Evolutionary conservation across 2,797 vertebrate genomes (phyloP).

Genomic region (Sternotherus odoratus): DNA sequence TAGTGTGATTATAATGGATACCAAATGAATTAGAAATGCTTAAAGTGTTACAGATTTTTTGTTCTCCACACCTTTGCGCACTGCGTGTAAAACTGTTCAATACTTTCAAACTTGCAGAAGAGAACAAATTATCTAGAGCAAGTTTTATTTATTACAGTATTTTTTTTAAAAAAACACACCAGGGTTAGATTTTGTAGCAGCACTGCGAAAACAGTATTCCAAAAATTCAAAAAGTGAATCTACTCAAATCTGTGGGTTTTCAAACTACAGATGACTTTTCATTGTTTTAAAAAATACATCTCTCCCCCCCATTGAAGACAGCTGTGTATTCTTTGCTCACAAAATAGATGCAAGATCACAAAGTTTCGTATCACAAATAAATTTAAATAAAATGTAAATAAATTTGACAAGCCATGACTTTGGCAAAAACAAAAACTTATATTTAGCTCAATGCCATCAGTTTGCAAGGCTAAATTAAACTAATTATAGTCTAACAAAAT

Average conservation of each 20-base stretch:
- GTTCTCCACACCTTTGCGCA: conserved; percentile 44
- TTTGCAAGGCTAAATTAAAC: conserved; percentile 88
- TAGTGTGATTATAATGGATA: background rate
- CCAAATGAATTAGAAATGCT: background rate
- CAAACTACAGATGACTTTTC: conserved; percentile 58
- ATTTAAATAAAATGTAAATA: conserved; percentile 83
- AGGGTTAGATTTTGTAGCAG: conserved; percentile 75
- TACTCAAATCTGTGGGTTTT: conserved; percentile 48
- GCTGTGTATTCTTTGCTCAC: conserved; percentile 61
- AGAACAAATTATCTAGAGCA: conserved; percentile 7
- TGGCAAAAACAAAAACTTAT: conserved; percentile 84
- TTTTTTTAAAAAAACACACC: conserved; percentile 39
- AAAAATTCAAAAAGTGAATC: conserved; percentile 50
- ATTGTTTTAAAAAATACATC: conserved; percentile 64
- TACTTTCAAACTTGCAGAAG: conserved; percentile 16
- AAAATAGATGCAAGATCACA: conserved; percentile 82
- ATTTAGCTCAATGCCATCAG: conserved; percentile 89
- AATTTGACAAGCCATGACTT: conserved; percentile 86
- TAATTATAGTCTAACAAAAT: conserved; percentile 89
- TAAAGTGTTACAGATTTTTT: conserved; percentile 3
- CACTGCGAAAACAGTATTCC: conserved; percentile 73
- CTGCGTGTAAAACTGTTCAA: conserved; percentile 8
- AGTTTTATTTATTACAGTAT: conserved; percentile 29
- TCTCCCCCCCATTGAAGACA: conserved; percentile 60
- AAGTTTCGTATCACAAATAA: conserved; percentile 84